Base-by-base conservation (phyloP, 1,140 invertebrate species). In the Panagrolaimus sp. region DNA sequence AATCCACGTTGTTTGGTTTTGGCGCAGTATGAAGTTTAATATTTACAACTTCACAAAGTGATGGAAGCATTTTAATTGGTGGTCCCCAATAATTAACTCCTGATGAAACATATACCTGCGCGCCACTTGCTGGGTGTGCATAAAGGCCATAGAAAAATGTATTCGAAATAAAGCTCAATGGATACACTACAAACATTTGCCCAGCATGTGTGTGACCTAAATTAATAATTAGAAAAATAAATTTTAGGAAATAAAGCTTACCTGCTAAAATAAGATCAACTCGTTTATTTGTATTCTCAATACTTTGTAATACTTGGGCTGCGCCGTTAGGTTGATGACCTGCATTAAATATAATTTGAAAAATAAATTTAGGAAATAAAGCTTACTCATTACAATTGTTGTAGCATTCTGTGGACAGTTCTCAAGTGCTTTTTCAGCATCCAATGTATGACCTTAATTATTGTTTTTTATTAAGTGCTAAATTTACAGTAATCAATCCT, bases 81-180 rank as follows among this genome's bases (percentile, higher is more conserved):
- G 67, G 67, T 2, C 72, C 72, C 72, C 72, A 73, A 44, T 73
- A 73, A 47, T 73, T 73, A 8, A 73, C 72, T 16, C 72, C 72
- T n/a, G 72, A 42, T n/a, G 71, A 74, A 13, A 73, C 72, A 61
- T 44, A 73, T n/a, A 73, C 51, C 38, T 73, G 72, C 2, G 72
- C 70, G n/a, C 66, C 72, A 5, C 47, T 38, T 44, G 46, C 13
- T 16, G 44, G 9, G 23, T 73, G 66, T 16, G 8, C 14, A 64
- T 73, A 73, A 14, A 75, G 66, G n/a, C 72, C 72, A 46, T 71
- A 65, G 25, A 73, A 48, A 46, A 70, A 73, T 20, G 45, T 53
- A 44, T 73, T 73, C 9, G 20, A n/a, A 11, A 68, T 42, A 45
- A 72, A 73, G 20, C 43, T 51, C 31, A 73, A 45, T 61, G 70